These are phyloP conservation scores for Porites lobata DNA, from an alignment of 92 coral and sea anemone genomes.

Conservation along the genomic window DNA sequence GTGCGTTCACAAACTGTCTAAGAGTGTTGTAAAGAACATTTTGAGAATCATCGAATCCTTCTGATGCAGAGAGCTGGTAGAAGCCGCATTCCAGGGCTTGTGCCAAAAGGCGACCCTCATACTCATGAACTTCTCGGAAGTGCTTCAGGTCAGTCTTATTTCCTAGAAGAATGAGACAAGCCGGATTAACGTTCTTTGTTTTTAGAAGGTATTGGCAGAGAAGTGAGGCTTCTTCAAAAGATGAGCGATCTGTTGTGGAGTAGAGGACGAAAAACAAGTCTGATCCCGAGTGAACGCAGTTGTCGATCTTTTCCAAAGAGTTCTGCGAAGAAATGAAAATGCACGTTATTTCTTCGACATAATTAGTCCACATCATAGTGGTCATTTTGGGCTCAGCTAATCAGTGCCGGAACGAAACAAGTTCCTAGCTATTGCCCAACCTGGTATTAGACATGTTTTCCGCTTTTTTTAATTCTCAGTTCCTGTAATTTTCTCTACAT, in stretches of 20 bases:
- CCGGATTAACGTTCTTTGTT: slow-evolving; percentile 73
- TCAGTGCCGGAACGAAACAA: background rate
- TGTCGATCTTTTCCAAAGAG: slow-evolving; percentile 83
- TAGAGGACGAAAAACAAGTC: slow-evolving; percentile 88
- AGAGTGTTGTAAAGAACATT: slow-evolving; percentile 77
- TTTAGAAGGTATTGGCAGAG: slow-evolving; percentile 75
- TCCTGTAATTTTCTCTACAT: too few species aligned
- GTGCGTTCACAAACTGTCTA: slow-evolving; percentile 68
- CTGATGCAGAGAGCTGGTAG: slow-evolving; percentile 82
- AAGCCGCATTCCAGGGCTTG: slow-evolving; percentile 82
- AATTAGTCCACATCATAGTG: too few species aligned
- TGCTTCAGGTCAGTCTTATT: slow-evolving; percentile 84
- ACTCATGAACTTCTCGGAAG: slow-evolving; percentile 78
- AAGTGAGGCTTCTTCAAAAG: slow-evolving; percentile 80
- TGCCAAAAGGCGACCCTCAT: slow-evolving; percentile 80
- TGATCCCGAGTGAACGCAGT: slow-evolving; percentile 66
- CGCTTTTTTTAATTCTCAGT: too few species aligned
- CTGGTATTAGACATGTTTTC: too few species aligned
- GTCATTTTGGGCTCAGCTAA: background rate
- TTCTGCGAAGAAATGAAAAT: slow-evolving; percentile 47
- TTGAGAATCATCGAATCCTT: slow-evolving; percentile 79
- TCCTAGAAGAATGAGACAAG: slow-evolving; percentile 76
- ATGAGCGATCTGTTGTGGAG: slow-evolving; percentile 85
- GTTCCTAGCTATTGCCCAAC: too few species aligned
- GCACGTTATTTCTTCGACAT: background rate